Percentiles rank a stretch among this genome's conserved stretches.
phyloP scores from a whole-genome alignment of 1,140 invertebrate species.

The Battus philenor region DNA sequence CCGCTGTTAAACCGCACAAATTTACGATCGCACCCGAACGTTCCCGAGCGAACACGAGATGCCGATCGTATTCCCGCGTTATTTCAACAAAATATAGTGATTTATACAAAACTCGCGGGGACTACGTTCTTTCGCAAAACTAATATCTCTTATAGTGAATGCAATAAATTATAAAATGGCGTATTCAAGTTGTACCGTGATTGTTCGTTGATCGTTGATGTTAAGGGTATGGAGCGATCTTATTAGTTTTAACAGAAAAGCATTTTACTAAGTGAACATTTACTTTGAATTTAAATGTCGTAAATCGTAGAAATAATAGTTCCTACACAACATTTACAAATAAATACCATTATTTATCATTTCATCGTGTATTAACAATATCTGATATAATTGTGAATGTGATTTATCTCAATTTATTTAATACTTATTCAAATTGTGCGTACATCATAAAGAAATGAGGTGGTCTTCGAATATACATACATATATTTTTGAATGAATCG shows the following conservation, averaged over 20 bases:
- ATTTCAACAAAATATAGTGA: conserved; percentile 72
- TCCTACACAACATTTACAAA: too few relatives aligned
- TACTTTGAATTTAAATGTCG: neutral
- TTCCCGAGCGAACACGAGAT: conserved; percentile 46
- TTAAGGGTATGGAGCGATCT: conserved; percentile 3
- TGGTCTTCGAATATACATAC: too few relatives aligned
- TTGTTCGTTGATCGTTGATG: neutral
- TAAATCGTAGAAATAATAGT: too few relatives aligned
- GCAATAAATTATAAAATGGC: conserved; percentile 18
- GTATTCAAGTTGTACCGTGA: conserved; percentile 10
- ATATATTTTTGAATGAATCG: too few relatives aligned
- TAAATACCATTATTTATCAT: too few relatives aligned
- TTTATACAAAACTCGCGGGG: conserved; percentile 55
- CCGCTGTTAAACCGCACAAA: conserved; percentile 69
- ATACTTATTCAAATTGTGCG: too few relatives aligned
- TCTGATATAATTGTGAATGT: too few relatives aligned
- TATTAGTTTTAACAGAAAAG: conserved; percentile 11
- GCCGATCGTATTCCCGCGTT: conserved; percentile 58
- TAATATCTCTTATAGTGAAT: conserved; percentile 26
- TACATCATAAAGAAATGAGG: too few relatives aligned
- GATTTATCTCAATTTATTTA: too few relatives aligned
- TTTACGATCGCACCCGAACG: conserved; percentile 66
- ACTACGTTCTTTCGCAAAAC: conserved; percentile 13
- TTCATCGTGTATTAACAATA: too few relatives aligned
- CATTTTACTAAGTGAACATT: neutral